Evolutionary conservation across 1,140 invertebrate genomes (phyloP), one percentile per base, ranked within the genome.

Genomic region (Varroa destructor): DNA sequence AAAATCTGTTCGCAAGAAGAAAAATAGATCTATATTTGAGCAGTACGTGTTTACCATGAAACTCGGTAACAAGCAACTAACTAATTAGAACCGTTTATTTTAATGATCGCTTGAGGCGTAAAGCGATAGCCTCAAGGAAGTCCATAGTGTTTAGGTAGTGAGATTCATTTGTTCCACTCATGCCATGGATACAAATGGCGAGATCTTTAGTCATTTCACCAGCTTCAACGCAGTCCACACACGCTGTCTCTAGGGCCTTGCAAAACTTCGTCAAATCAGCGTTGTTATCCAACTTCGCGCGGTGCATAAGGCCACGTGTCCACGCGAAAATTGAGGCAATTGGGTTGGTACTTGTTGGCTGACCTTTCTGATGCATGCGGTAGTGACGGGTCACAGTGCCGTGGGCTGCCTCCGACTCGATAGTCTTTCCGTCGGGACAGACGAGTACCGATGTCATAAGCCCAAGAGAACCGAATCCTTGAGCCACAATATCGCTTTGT

Each of bases 171-270:
- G 90, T 86, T 76, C 88, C 75, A 74, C 76, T 78, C 40, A 79
- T 54, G 1, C 90, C 90, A 78, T 93, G 88, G 76, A 93, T 90
- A 77, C 89, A 93, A 74, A 86, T 87, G 40, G 89, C 90, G 74
- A 94, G 81, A 82, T 94, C 91, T 80, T 93, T 93, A 1, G 91
- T 94, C 88, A 93, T 90, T 76, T 87, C 84, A n/a, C 91, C 90
- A 57, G 84, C 83, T 78, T 93, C 89, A 40, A 94, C 89, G 40
- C 87, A 89, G 75, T 91, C 89, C 0, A 93, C 83, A 79, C 91
- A 93, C 0, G 89, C 88, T 71, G 81, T 77, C 77, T 88, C 87
- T 67, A 88, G 77, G 67, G 77, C 77, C 42, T 79, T 74, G 55
- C 81, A 79, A 77, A 86, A 87, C 71, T 83, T 84, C 14, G 81